These are phyloP conservation scores for Proteles cristata DNA, from an alignment of 2,113 vertebrate genomes.

Conservation along the genomic window DNA sequence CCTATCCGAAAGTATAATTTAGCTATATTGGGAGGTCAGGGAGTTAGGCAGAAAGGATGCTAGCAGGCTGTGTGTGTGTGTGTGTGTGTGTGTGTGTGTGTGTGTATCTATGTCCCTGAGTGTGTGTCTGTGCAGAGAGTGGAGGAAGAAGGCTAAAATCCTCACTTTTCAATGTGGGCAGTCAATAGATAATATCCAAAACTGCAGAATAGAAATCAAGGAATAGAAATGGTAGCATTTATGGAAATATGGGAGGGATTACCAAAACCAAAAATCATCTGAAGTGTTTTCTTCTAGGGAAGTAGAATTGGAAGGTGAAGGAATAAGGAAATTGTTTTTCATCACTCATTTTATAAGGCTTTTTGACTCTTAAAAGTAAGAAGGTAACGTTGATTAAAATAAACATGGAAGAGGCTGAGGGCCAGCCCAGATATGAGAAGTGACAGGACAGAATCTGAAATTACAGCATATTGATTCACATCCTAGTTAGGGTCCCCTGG, in stretches of 20 bases:
- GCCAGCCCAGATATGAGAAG: not conserved
- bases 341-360: not conserved
- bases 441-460: not conserved
- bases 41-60: not conserved
- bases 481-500: not conserved
- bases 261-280: not conserved
- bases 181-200: not conserved
- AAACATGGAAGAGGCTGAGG: not conserved
- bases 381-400: not conserved
- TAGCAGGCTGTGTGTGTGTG: not conserved
- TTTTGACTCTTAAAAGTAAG: not conserved
- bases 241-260: constrained; percentile 11
- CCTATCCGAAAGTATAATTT: not conserved
- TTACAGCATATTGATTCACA: not conserved
- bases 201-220: not conserved
- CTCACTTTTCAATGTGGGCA: not conserved
- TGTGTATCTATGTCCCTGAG: fast-evolving
- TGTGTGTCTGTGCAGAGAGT: not conserved
- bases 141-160: not conserved
- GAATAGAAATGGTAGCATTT: not conserved
- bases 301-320: not conserved
- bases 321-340: not conserved
- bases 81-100: no score
- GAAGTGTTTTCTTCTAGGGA: not conserved
- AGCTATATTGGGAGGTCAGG: not conserved